Evolutionary conservation across 2,888 invertebrate species (phyloP).

Genomic region (Tinea pellionella): DNA sequence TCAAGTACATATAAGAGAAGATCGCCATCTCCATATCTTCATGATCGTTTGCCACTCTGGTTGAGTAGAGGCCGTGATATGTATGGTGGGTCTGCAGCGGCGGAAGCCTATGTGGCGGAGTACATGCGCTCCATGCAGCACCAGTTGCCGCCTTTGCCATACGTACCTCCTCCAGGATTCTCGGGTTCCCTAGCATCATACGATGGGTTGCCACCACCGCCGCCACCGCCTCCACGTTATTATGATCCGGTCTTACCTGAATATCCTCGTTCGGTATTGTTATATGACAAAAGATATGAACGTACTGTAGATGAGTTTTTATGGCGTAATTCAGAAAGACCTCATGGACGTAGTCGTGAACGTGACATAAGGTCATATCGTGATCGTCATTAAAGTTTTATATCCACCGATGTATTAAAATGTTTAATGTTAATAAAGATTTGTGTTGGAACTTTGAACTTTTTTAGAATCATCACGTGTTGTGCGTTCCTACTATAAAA

Average conservation of each 20-base stretch:
- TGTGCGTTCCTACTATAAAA: slow-evolving; percentile 37
- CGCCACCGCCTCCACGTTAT: slow-evolving; percentile 72
- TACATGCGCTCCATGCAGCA: slow-evolving; percentile 91
- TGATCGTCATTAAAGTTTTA: slow-evolving; percentile 63
- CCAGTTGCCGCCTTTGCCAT: slow-evolving; percentile 86
- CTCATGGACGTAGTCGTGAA: slow-evolving; percentile 69
- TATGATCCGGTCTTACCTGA: slow-evolving; percentile 84
- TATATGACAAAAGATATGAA: slow-evolving; percentile 83
- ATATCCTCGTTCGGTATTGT: slow-evolving; percentile 74
- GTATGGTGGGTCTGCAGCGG: slow-evolving; percentile 70
- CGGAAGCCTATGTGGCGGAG: slow-evolving; percentile 89
- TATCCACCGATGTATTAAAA: slow-evolving; percentile 49
- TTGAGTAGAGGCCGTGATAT: slow-evolving; percentile 65
- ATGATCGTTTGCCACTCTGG: slow-evolving; percentile 73
- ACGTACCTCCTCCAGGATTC: slow-evolving; percentile 74
- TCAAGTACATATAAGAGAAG: slow-evolving; percentile 65
- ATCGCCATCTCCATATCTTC: slow-evolving; percentile 69
- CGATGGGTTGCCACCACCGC: slow-evolving; percentile 76
- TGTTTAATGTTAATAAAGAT: slow-evolving; percentile 19
- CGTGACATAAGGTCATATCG: slow-evolving; percentile 69
- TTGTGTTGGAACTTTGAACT: slow-evolving; percentile 67
- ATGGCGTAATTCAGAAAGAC: slow-evolving; percentile 81
- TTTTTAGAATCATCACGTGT: slow-evolving; percentile 50
- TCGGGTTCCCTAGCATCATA: slow-evolving; percentile 63
- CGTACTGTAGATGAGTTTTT: slow-evolving; percentile 89